Evolutionary conservation across 1,140 invertebrate species (phyloP), one percentile per base, ranked within the genome.

Genomic region (Brachystomella parvula): DNA sequence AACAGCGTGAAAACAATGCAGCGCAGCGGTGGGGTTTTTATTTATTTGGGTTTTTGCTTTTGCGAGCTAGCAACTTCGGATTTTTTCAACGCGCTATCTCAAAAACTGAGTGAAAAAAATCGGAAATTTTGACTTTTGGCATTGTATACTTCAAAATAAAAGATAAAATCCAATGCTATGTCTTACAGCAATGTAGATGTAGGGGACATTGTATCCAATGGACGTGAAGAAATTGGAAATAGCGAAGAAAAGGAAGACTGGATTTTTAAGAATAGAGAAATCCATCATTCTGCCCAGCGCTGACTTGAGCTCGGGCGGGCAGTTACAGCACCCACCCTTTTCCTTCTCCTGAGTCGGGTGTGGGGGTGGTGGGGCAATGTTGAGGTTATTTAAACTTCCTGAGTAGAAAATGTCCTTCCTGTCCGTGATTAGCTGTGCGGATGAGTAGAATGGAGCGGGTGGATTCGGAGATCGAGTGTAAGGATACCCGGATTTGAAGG

Each of bases 181-280:
- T 75, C 80, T 79, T 75, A 83, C 83, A 66, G 85, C 84, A 47
- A 90, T 82, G 78, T 89, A 92, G 69, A 96, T 82, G 80, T 95
- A 91, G 63, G 95, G 95, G 74, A 96, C 86, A 77, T 96, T 94
- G 81, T 96, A 98, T 33, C 95, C 95, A 72, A 98, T 89, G 76
- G 90, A 94, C 6, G 94, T 98, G 74, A 92, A 86, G 76, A 98
- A 95, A 78, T 98, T 98, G 29, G 93, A 96, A 32, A 93, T 64
- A 26, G 87, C 86, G 78, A 97, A 98, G 60, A 97, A 78, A 63
- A 98, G 81, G 76, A 97, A 98, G 67, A 96, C 82, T 2, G 86
- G 83, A 78, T 97, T 89, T 65, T 85, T 85, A 0, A 98, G 81
- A 28, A 98, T 79, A 12, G 84, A 84, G 57, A 95, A 80, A 75